Conservation (phyloP, 2,888 invertebrate genomes). For the Caenorhabditis uteleia region DNA sequence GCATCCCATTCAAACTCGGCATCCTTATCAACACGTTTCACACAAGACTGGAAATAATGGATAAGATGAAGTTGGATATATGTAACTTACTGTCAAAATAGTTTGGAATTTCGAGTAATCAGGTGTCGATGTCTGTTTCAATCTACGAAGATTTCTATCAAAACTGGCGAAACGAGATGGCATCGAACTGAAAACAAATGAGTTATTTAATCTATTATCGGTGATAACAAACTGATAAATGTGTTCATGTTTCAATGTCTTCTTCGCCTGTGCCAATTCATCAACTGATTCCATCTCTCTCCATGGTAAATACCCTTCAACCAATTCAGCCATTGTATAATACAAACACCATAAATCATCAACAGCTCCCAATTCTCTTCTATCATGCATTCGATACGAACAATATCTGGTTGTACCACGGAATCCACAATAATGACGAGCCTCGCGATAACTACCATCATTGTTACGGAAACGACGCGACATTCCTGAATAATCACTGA, state of each 20-base stretch:
- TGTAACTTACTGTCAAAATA: slow-evolving; percentile 18
- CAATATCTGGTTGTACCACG: slow-evolving; percentile 64
- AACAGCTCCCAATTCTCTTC: slow-evolving; percentile 54
- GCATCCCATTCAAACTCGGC: slow-evolving; percentile 50
- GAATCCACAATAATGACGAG: slow-evolving; percentile 61
- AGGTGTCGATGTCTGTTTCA: slow-evolving; percentile 13
- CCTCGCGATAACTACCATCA: slow-evolving; percentile 48
- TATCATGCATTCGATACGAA: slow-evolving; percentile 59
- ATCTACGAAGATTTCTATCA: slow-evolving; percentile 20
- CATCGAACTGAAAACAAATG: slow-evolving; percentile 20
- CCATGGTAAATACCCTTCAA: slow-evolving; percentile 63
- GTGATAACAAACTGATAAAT: slow-evolving; percentile 14
- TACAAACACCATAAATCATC: slow-evolving; percentile 61
- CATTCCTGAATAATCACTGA: slow-evolving; percentile 5
- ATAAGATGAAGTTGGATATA: not conserved
- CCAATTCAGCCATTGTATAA: slow-evolving; percentile 58
- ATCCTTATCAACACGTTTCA: slow-evolving; percentile 34
- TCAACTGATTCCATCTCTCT: slow-evolving; percentile 44
- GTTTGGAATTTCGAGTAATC: slow-evolving; percentile 26
- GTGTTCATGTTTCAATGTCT: slow-evolving; percentile 20
- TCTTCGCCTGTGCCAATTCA: slow-evolving; percentile 49
- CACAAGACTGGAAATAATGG: slow-evolving; percentile 14
- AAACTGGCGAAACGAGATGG: slow-evolving; percentile 24
- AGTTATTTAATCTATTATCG: not conserved
- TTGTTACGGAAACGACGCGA: slow-evolving; percentile 43